Evolutionary conservation across 2,888 invertebrate genomes (phyloP).

Genomic region (Orthosia cruda): DNA sequence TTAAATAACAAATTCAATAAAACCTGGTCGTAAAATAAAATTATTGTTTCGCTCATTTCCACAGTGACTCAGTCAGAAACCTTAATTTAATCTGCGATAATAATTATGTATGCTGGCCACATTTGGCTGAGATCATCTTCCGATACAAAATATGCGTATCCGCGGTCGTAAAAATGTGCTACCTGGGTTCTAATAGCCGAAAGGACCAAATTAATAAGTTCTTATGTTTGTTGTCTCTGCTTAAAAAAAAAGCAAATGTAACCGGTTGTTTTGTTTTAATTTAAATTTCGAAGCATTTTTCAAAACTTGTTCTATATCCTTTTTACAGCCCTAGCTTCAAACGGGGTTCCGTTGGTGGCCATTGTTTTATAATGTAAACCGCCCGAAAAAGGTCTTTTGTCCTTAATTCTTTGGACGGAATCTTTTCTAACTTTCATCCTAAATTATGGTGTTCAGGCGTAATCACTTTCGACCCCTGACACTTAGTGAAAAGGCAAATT

Average conservation of each 20-base stretch:
- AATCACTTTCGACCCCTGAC: slow-evolving; percentile 82
- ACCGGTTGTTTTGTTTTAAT: slow-evolving; percentile 34
- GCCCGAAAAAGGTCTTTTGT: slow-evolving; percentile 77
- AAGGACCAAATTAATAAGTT: slow-evolving; percentile 57
- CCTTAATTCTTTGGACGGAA: slow-evolving; percentile 84
- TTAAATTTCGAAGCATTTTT: slow-evolving; percentile 31
- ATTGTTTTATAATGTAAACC: slow-evolving; percentile 85
- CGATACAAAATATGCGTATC: slow-evolving; percentile 56
- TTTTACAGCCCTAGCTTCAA: slow-evolving; percentile 60
- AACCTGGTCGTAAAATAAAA: slow-evolving; percentile 51
- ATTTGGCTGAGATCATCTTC: slow-evolving; percentile 64
- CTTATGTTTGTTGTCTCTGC: slow-evolving; percentile 31
- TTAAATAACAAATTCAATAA: slow-evolving; percentile 38
- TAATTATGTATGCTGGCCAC: slow-evolving; percentile 59
- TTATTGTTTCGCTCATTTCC: slow-evolving; percentile 55
- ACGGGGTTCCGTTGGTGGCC: slow-evolving; percentile 64
- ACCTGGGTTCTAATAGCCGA: slow-evolving; percentile 54
- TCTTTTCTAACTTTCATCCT: slow-evolving; percentile 85
- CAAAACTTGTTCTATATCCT: slow-evolving; percentile 14
- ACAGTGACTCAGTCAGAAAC: slow-evolving; percentile 48
- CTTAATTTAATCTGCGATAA: slow-evolving; percentile 52
- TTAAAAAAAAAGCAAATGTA: slow-evolving; percentile 31
- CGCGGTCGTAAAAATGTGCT: slow-evolving; percentile 53
- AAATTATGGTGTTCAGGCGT: slow-evolving; percentile 86
- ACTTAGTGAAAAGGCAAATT: slow-evolving; percentile 75